Base-by-base conservation (phyloP, 2,797 vertebrate species). In the Labroides dimidiatus region DNA sequence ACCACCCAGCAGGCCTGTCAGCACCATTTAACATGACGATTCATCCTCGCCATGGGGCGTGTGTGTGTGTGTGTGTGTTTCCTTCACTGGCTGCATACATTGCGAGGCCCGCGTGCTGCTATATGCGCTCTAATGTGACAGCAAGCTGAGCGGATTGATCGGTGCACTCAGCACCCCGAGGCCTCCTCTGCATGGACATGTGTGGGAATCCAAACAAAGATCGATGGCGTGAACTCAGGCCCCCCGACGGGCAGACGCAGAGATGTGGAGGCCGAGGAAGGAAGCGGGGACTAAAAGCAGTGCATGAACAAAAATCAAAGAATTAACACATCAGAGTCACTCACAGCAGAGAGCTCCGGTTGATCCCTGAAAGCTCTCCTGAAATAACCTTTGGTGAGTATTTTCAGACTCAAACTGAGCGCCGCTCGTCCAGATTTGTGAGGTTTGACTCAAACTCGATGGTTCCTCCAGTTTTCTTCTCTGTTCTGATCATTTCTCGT, bases 1-100 rank as follows among this genome's bases (percentile, higher is more conserved):
- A 86, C 36, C 15, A 82, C 78, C 80, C 81, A 84, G 85, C 81
- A 72, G 84, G 80, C 85, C 87, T 89, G 86, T 90, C 91, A 86
- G 65, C 84, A 60, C 69, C 81, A 73, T 81, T 91, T 86, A 80
- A 67, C 84, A 55, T 73, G 70, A 85, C 78, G 39, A 78, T 87
- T 81, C 84, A 81, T 84, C 90, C 66, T 80, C 84, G 59, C 80
- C 24, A 27, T 37, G 2, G 79, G 84, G 42, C 5, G 39, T 52
- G n/a, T 23, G 45, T 37, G 43, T 37, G 12, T 52, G 56, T 48
- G 27, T 30, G 53, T 62, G 44, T 51, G 41, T 9, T 2, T 49
- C 41, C 21, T 56, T 47, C 64, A 2, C 37, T 13, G 37, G 11
- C 56, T 36, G 49, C 49, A 59, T 24, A 50, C 36, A 10, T 7